These are phyloP conservation scores for Nothobranchius furzeri DNA, from an alignment of 2,113 vertebrate species.

Conservation along the genomic window DNA sequence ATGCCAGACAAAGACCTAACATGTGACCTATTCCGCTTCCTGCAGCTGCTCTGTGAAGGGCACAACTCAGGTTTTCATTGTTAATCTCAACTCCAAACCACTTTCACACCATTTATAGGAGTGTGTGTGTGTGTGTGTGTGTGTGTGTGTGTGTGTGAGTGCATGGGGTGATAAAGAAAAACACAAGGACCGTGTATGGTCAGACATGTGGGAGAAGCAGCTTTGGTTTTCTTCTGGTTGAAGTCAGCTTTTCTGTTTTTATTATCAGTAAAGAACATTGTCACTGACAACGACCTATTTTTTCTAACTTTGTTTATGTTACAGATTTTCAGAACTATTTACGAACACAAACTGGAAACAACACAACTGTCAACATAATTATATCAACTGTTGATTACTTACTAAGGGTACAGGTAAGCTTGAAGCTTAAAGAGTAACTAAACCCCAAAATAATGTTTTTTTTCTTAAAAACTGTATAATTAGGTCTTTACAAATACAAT, in stretches of 20 bases:
- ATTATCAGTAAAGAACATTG: background rate
- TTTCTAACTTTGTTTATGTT: background rate
- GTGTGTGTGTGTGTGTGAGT: too few relatives aligned
- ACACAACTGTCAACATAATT: constrained; percentile 95
- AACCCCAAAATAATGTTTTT: too few relatives aligned
- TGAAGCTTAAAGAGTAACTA: too few relatives aligned
- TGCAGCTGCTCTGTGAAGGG: constrained; percentile 96
- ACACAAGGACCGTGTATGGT: background rate
- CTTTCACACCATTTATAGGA: background rate
- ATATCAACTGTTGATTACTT: constrained; percentile 97
- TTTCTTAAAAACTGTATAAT: too few relatives aligned
- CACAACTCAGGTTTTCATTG: constrained; percentile 88
- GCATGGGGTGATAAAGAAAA: too few relatives aligned
- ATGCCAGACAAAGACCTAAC: constrained; percentile 92
- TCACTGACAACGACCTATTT: too few relatives aligned
- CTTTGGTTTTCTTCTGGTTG: too few relatives aligned
- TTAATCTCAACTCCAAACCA: background rate
- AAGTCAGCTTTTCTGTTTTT: background rate
- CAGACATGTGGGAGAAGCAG: background rate
- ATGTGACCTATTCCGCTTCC: constrained; percentile 95
- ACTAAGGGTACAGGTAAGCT: constrained; percentile 88
- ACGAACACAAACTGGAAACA: constrained; percentile 95
- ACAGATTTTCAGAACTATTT: constrained; percentile 96
- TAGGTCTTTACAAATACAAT: too few relatives aligned
- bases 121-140: background rate